phyloP scores from a whole-genome alignment of 2,113 vertebrate genomes.

The Pyxicephalus adspersus region DNA sequence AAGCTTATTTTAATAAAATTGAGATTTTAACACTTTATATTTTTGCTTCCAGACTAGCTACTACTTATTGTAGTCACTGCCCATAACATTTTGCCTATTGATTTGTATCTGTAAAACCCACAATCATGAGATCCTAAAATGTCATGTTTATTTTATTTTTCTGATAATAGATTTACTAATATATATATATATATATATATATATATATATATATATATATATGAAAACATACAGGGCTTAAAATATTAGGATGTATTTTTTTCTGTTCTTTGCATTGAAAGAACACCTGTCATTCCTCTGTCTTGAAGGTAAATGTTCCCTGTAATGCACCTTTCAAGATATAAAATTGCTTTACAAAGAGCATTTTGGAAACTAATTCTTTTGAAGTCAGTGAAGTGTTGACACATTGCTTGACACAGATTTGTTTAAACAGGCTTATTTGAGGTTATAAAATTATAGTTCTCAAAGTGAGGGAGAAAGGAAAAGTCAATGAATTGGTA shows the following conservation, averaged over 20 bases:
- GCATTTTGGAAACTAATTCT: slow-evolving; percentile 77
- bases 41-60: too few species aligned
- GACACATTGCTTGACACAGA: slow-evolving; percentile 74
- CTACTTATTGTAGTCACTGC: too few species aligned
- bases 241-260: background rate
- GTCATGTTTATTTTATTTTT: too few species aligned
- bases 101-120: too few species aligned
- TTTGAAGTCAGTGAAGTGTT: slow-evolving; percentile 80
- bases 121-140: too few species aligned
- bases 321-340: slow-evolving; percentile 77
- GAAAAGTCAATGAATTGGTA: slow-evolving; percentile 67
- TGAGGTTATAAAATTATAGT: slow-evolving; percentile 72
- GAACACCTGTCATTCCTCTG: slow-evolving; percentile 66
- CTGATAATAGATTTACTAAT: too few species aligned
- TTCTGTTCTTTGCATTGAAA: slow-evolving; percentile 65
- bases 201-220: background rate
- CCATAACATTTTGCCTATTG: too few species aligned
- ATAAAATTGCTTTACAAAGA: slow-evolving; percentile 77
- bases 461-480: slow-evolving; percentile 66
- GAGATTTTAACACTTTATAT: too few species aligned
- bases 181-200: too few species aligned
- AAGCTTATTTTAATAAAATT: too few species aligned
- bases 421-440: slow-evolving; percentile 78
- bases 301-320: slow-evolving; percentile 78
- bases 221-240: background rate